Percentiles rank a stretch among this genome's conserved stretches.
Conservation (phyloP, 64 coral and sea anemone genomes). For the Astreopora myriophthalma region DNA sequence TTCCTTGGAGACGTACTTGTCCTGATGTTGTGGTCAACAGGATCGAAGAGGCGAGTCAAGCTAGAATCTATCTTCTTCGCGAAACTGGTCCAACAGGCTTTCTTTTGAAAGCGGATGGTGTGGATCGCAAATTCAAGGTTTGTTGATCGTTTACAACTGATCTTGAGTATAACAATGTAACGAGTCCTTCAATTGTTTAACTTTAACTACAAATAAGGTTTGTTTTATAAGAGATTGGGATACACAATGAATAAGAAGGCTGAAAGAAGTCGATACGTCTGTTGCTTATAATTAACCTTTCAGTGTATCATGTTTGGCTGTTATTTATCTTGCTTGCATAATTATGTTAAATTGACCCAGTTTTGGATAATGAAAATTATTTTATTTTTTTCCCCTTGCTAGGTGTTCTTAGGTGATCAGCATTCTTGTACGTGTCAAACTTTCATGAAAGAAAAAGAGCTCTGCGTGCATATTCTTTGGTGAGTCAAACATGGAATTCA, state of each 20-base stretch:
- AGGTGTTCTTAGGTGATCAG: constrained; percentile 96
- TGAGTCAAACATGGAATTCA: constrained; percentile 3
- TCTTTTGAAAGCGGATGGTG: constrained; percentile 89
- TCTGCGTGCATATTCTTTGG: constrained; percentile 98
- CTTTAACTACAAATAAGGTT: too few species aligned
- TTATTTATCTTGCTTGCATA: too few species aligned
- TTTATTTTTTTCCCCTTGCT: not conserved
- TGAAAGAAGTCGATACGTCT: too few species aligned
- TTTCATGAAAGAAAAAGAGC: constrained; percentile 91
- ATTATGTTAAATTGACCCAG: too few species aligned
- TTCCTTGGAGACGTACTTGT: constrained; percentile 96
- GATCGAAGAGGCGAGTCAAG: constrained; percentile 82
- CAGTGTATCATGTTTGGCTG: too few species aligned
- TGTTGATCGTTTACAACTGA: not conserved
- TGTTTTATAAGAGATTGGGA: too few species aligned
- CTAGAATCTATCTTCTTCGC: constrained; percentile 94
- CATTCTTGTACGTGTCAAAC: constrained; percentile 92
- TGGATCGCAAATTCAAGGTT: constrained; percentile 96
- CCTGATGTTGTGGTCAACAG: constrained; percentile 86
- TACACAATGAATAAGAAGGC: too few species aligned
- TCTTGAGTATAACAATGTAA: not conserved
- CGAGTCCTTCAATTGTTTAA: not conserved
- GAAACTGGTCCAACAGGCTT: constrained; percentile 96
- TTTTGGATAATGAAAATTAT: not conserved
- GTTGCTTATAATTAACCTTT: too few species aligned